Percentiles rank a stretch among this genome's conserved stretches.
phyloP scores from a whole-genome alignment of 2,888 invertebrate genomes.

The Plebejus argus region DNA sequence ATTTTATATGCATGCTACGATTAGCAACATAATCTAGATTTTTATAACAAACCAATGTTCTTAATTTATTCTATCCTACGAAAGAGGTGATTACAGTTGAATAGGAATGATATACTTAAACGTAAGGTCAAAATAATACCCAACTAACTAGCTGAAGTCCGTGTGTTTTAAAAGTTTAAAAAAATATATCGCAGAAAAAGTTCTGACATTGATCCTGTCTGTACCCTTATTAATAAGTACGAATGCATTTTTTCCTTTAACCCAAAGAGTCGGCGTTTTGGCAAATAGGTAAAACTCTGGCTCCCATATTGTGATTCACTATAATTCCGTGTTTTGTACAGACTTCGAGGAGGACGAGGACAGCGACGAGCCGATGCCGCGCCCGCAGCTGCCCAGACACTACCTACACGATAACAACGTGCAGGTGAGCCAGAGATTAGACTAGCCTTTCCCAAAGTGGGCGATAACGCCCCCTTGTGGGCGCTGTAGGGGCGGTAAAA shows the following conservation, averaged over 20 bases:
- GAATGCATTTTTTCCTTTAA: too few relatives aligned
- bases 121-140: not conserved
- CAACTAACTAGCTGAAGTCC: too few relatives aligned
- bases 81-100: not conserved
- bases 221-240: too few relatives aligned
- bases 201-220: too few relatives aligned
- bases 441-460: too few relatives aligned
- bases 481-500: too few relatives aligned
- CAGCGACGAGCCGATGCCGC: slow-evolving; percentile 81
- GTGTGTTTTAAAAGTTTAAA: not conserved
- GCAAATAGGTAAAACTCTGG: too few relatives aligned
- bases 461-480: too few relatives aligned
- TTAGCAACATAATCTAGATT: slow-evolving; percentile 14
- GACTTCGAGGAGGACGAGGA: slow-evolving; percentile 88
- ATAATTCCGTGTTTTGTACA: slow-evolving; percentile 53
- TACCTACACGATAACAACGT: slow-evolving; percentile 70
- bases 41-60: not conserved
- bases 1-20: slow-evolving; percentile 31
- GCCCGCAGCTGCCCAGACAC: slow-evolving; percentile 72
- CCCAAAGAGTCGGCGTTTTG: too few relatives aligned
- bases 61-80: not conserved
- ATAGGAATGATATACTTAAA: not conserved
- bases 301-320: not conserved
- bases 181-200: too few relatives aligned
- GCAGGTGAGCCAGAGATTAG: slow-evolving; percentile 55